Percentiles rank a stretch among this genome's conserved stretches.
Conservation (phyloP, 2,113 vertebrate genomes). For the Pogonocichla stellata region DNA sequence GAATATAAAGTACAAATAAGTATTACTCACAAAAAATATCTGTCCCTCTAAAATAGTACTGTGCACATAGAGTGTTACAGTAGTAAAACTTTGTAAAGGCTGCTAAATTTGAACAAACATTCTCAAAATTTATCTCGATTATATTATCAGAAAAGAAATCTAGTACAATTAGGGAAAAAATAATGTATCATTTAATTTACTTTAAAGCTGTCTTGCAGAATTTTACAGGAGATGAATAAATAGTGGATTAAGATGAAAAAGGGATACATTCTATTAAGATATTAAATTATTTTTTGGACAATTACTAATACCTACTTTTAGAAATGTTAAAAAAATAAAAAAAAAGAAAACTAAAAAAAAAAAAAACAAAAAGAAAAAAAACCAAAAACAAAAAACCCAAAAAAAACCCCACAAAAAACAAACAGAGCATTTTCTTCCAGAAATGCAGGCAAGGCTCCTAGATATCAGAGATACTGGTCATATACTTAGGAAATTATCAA, state of each 20-base stretch:
- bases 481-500: background rate
- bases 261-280: background rate
- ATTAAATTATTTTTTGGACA: background rate
- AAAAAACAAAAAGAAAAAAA: no score
- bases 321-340: background rate
- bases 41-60: background rate
- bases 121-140: background rate
- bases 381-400: no score
- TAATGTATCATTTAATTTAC: background rate
- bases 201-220: background rate
- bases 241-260: background rate
- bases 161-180: background rate
- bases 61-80: background rate
- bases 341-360: no score
- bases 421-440: background rate
- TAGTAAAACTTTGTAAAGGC: background rate
- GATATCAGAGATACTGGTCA: background rate
- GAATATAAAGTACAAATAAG: background rate
- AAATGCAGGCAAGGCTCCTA: background rate
- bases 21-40: background rate
- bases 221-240: background rate
- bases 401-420: background rate
- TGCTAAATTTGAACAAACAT: background rate
- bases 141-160: background rate
- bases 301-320: background rate